Conservation (phyloP, 2,888 invertebrate genomes). For the Microdon myrmicae region DNA sequence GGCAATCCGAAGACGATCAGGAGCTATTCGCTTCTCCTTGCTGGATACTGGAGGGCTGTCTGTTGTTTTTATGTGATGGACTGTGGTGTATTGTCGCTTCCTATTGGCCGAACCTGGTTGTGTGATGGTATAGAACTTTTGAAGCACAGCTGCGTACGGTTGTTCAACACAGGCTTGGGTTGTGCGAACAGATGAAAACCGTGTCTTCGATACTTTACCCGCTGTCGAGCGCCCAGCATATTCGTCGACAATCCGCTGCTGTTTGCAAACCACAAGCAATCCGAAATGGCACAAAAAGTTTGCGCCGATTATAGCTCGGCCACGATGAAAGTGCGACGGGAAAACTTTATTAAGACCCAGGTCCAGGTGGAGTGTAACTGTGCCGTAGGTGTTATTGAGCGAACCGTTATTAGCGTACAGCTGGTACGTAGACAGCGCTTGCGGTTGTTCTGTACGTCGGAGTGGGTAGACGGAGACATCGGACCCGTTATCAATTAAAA, state of each 20-base stretch:
- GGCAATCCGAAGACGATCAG: constrained; percentile 11
- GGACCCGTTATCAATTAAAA: constrained; percentile 26
- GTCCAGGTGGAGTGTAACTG: constrained; percentile 1
- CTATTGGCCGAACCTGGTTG: no score
- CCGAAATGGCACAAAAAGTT: no score
- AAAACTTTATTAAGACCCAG: constrained; percentile 2
- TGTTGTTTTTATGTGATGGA: constrained; percentile 12
- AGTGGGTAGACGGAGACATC: constrained; percentile 24
- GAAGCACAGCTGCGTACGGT: constrained; percentile 9
- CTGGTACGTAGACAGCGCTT: not conserved
- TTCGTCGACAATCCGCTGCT: no score
- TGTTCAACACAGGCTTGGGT: no score
- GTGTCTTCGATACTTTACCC: no score
- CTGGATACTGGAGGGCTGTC: constrained; percentile 8
- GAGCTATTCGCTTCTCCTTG: constrained; percentile 13
- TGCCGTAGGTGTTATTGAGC: constrained; percentile 16
- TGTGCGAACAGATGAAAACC: no score
- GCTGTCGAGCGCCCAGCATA: no score
- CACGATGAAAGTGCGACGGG: constrained; percentile 5
- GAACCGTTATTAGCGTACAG: constrained; percentile 18
- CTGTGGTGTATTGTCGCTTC: not conserved
- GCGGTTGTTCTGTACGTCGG: not conserved
- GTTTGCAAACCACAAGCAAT: no score
- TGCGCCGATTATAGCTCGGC: no score
- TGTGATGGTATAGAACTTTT: no score